phyloP scores from a whole-genome alignment of 2,888 invertebrate genomes.

The Teleogryllus oceanicus region DNA sequence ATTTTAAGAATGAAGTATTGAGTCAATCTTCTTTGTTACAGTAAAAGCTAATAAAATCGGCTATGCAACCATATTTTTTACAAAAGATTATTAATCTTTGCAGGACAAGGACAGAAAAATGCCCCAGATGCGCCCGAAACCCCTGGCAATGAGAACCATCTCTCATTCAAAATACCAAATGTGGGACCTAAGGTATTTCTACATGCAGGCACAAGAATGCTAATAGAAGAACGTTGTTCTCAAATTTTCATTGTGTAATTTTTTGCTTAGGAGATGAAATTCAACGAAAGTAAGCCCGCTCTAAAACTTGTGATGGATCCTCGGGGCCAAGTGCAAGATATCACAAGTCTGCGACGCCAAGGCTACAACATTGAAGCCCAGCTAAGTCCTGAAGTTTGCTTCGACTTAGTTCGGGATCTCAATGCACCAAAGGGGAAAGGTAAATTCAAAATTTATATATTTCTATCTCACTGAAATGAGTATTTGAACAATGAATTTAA shows the following conservation, averaged over 20 bases:
- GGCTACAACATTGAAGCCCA: conserved; percentile 63
- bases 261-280: conserved; percentile 35
- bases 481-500: too few species aligned
- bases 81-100: conserved; percentile 21
- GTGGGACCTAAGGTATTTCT: conserved; percentile 36
- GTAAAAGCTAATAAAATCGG: too few species aligned
- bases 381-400: conserved; percentile 69
- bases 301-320: conserved; percentile 76
- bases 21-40: too few species aligned
- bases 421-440: conserved; percentile 76
- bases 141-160: conserved; percentile 29
- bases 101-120: conserved; percentile 28
- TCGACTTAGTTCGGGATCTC: conserved; percentile 73
- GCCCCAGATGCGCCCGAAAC: conserved; percentile 31
- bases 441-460: conserved; percentile 44
- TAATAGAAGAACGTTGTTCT: conserved; percentile 2
- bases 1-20: too few species aligned
- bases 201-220: neutral
- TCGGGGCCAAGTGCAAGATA: conserved; percentile 66
- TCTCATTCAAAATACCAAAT: conserved; percentile 37
- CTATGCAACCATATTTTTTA: neutral
- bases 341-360: conserved; percentile 61
- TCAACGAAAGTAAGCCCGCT: conserved; percentile 52
- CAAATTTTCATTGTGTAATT: conserved; percentile 19
- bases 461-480: too few species aligned